Percentiles rank a stretch among this genome's conserved stretches.
These are phyloP conservation scores for Miichthys miiuy DNA, from an alignment of 2,797 vertebrate genomes.

Conservation along the genomic window DNA sequence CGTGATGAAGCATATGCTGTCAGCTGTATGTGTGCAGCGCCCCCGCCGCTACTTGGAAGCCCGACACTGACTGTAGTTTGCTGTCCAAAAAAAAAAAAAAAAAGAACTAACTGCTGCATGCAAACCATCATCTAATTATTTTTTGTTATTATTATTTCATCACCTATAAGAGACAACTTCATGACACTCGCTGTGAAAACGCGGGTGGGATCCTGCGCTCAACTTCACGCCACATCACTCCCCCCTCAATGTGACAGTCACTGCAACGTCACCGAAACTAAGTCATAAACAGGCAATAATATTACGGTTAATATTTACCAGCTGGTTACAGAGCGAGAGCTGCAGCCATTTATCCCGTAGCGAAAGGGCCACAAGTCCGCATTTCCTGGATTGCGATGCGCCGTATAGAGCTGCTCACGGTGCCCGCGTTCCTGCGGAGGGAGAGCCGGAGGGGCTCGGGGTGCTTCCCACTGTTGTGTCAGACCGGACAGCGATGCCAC, in stretches of 20 bases:
- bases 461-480: constrained; percentile 78
- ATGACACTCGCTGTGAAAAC: constrained; percentile 18
- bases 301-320: constrained; percentile 72
- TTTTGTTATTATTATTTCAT: background rate
- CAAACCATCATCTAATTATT: constrained; percentile 4
- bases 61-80: constrained; percentile 11
- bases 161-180: constrained; percentile 9
- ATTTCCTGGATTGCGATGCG: constrained; percentile 81
- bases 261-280: constrained; percentile 23
- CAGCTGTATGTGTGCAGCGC: constrained; percentile 49
- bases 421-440: constrained; percentile 49
- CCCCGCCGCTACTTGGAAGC: constrained; percentile 6
- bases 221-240: constrained; percentile 59
- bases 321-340: constrained; percentile 58
- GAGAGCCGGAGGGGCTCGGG: constrained; percentile 49
- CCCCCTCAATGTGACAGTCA: constrained; percentile 18
- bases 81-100: background rate
- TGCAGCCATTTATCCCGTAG: constrained; percentile 79
- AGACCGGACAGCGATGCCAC: constrained; percentile 81
- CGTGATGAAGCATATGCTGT: constrained; percentile 51
- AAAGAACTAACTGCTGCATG: constrained; percentile 5
- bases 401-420: constrained; percentile 51
- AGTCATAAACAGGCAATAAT: constrained; percentile 8
- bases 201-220: constrained; percentile 32
- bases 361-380: constrained; percentile 78